Base-by-base conservation (phyloP, 2,888 invertebrate genomes). In the Conomelus anceps region DNA sequence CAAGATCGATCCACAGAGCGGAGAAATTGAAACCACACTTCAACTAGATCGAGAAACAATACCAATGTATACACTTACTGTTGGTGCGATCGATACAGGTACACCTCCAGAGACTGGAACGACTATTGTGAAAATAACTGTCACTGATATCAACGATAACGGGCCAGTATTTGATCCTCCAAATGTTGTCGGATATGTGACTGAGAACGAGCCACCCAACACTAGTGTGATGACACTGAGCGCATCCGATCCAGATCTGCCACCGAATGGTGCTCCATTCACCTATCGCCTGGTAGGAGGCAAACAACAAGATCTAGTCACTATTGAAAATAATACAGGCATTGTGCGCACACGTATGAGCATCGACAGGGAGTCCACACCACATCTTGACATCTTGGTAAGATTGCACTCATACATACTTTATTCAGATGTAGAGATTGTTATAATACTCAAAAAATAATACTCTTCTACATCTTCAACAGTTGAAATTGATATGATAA, bases 121-220 rank as follows among this genome's bases (percentile, higher is more conserved):
- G 0, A 95, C 98, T 0, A 95, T 96, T 0, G 97, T 99, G 0
- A 96, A 96, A 92, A 96, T 99, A 89, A 95, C 96, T 23, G 93
- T 99, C 0, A 94, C 95, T 11, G 98, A 99, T 93, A 95, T 98
- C n/a, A 99, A 99, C 92, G 98, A 99, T 92, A 98, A 98, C 92
- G 98, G 97, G 0, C 99, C 98, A 0, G 94, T 96, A 41, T 98
- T 99, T 92, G 96, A 96, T 91, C 94, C 96, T 0, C 94, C 95
- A 0, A 95, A 95, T 91, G 95, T 96, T 22, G 93, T 96, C 85
- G 98, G 98, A 0, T 96, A 96, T 91, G 96, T 99, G 0, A 95
- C 95, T 89, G 99, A 99, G 94, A 98, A 98, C 92, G 97, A 98
- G 93, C 97, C 97, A 0, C 95, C 97, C 0, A 97, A 96, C 90